phyloP scores from a whole-genome alignment of 2,888 invertebrate species.

The Meandrusa payeni region DNA sequence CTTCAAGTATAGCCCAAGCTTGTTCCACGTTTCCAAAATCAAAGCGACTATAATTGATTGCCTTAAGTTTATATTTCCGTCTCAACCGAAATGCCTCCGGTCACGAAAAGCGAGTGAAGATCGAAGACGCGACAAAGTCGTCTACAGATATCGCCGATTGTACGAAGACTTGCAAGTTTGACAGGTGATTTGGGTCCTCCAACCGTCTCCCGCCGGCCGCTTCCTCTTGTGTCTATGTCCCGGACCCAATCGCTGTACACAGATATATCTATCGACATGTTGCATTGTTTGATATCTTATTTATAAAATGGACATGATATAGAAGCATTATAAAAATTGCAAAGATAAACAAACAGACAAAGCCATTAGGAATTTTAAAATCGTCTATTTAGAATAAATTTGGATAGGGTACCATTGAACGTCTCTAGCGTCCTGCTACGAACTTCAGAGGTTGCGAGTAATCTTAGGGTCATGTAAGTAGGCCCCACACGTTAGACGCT shows the following conservation, averaged over 20 bases:
- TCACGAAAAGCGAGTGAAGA: slow-evolving; percentile 42
- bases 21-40: too few species aligned
- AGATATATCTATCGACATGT: slow-evolving; percentile 54
- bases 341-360: too few species aligned
- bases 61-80: slow-evolving; percentile 15
- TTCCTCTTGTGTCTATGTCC: slow-evolving; percentile 49
- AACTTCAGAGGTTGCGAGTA: too few species aligned
- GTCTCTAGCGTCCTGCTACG: too few species aligned
- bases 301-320: too few species aligned
- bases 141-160: slow-evolving; percentile 66
- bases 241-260: slow-evolving; percentile 24
- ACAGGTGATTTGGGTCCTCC: slow-evolving; percentile 75
- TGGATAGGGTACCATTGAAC: too few species aligned
- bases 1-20: too few species aligned
- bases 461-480: too few species aligned
- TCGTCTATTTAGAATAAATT: too few species aligned
- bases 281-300: slow-evolving; percentile 16
- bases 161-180: slow-evolving; percentile 60
- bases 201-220: slow-evolving; percentile 46
- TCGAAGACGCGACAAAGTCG: slow-evolving; percentile 68
- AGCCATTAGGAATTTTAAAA: too few species aligned
- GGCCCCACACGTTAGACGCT: too few species aligned
- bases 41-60: background rate
- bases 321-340: too few species aligned
- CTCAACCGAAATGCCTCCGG: slow-evolving; percentile 38